Evolutionary conservation across 2,113 vertebrate species (phyloP), one percentile per base, ranked within the genome.

Genomic region (Heptranchias perlo): DNA sequence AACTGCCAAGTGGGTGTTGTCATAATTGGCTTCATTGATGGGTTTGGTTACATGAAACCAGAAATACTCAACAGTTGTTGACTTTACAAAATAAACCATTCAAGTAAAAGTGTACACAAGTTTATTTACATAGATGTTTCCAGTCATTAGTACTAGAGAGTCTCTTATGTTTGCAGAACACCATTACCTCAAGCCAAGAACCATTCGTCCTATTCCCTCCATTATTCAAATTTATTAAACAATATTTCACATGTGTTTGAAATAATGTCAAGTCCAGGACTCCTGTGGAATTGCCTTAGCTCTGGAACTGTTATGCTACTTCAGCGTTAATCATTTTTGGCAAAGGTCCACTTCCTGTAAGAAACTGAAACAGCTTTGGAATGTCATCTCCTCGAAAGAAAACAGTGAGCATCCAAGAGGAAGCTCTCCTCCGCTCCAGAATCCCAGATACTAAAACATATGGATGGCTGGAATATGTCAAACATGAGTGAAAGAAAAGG

Each of bases 341-440:
- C 98, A 97, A 97, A 96, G 97, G 97, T 98, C 98, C 98, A 99
- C 98, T 99, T 99, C 99, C 99, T 99, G 99, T 98, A 98, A 98
- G 98, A 99, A 98, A 99, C 99, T 99, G 98, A 99, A 99, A 99
- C 99, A 98, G 98, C 98, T 98, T 98, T 98, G 99, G 99, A 99
- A 99, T 99, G 99, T 99, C 99, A 99, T 99, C 99, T 99, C 99
- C 98, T 98, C 98, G 98, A 99, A 99, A 99, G 99, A 99, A 99
- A 99, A 99, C 99, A 99, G 98, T 99, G 98, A 99, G 98, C 98
- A 99, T 99, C 98, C 98, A 98, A 99, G 98, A 99, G 99, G 99
- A 99, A 99, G 99, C 99, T 98, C 98, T 99, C 98, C 98, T 98
- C 98, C 98, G 98, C 98, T 98, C 98, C 98, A 98, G 98, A 98